Conservation (phyloP, 2,113 vertebrate genomes). For the Thomomys bottae region DNA sequence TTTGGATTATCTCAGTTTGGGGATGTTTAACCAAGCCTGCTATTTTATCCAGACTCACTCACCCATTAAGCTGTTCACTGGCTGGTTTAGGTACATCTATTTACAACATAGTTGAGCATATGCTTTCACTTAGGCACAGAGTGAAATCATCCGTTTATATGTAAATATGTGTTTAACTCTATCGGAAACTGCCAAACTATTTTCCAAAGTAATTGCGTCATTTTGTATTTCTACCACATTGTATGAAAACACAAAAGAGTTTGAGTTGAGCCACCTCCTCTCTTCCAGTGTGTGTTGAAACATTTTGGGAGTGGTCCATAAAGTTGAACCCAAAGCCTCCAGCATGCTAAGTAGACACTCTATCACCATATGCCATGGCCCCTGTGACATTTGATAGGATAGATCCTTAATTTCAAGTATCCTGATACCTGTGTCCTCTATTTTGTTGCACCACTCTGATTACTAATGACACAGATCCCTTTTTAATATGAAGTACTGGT, state of each 20-base stretch:
- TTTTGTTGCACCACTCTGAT: not conserved
- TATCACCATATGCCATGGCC: no score
- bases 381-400: not conserved
- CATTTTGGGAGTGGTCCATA: no score
- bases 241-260: not conserved
- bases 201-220: conserved; percentile 4
- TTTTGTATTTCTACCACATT: not conserved
- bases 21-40: not conserved
- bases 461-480: not conserved
- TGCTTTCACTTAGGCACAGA: not conserved
- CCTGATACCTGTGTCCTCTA: accelerated
- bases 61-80: not conserved
- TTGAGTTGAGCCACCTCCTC: not conserved
- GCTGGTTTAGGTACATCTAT: not conserved
- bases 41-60: not conserved
- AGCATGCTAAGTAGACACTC: no score
- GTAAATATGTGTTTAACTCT: not conserved
- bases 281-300: not conserved
- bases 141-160: not conserved
- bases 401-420: not conserved
- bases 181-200: not conserved
- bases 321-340: no score
- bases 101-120: not conserved
- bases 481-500: not conserved
- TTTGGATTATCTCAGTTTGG: not conserved